A percentile compares a stretch with the other conserved stretches of the same genome.
Evolutionary conservation across 2,113 vertebrate species (phyloP).

Genomic region (Rallus limicola): DNA sequence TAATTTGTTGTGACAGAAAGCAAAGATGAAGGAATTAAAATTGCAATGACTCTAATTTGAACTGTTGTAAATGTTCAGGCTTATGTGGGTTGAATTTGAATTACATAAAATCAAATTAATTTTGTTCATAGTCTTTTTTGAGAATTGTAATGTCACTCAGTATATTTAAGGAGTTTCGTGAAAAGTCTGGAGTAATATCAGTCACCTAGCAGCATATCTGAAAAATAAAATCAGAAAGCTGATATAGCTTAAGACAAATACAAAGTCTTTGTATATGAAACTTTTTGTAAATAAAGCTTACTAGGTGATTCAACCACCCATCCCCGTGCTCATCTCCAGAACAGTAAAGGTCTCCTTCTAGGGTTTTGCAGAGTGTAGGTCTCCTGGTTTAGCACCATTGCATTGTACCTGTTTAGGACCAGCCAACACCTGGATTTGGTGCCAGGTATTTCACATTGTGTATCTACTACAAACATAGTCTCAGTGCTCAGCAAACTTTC

Average conservation of each 20-base stretch:
- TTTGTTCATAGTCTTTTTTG: neutral
- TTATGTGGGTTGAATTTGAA: conserved; percentile 15
- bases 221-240: neutral
- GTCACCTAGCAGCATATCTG: neutral
- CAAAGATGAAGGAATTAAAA: conserved; percentile 39
- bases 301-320: neutral
- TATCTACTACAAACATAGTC: neutral
- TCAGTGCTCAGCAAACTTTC: neutral
- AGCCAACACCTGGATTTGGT: neutral
- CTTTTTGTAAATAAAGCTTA: neutral
- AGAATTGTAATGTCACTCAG: neutral
- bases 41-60: neutral
- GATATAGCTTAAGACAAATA: neutral
- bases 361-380: neutral
- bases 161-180: neutral
- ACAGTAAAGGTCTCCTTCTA: neutral
- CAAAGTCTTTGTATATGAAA: neutral
- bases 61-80: neutral
- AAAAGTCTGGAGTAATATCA: neutral
- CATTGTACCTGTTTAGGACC: neutral
- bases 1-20: conserved; percentile 57
- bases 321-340: neutral
- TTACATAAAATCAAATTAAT: conserved; percentile 26
- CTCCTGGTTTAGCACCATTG: neutral
- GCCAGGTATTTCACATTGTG: neutral